Evolutionary conservation across 1,140 invertebrate genomes (phyloP), one percentile per base, ranked within the genome.

Genomic region (Planococcus citri): DNA sequence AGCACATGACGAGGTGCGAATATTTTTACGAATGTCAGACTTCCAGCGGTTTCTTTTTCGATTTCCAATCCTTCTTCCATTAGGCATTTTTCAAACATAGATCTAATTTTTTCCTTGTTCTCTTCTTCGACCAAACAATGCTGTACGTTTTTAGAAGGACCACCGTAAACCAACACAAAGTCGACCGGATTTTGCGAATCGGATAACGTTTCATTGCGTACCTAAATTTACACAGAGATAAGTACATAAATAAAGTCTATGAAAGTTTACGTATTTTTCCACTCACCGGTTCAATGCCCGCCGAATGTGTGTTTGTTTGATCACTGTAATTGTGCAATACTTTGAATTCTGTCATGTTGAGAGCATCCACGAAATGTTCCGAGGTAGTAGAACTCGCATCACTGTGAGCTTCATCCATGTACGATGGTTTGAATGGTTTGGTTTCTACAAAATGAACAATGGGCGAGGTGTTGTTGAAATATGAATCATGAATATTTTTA

Each of bases 1-100:
- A 98, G 78, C 2, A 98, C 91, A 76, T 89, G 83, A 75, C 86
- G 82, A 0, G 95, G 91, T 1, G 91, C 91, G 79, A 96, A 92
- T 71, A 97, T 86, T 83, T 89, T 90, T 73, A 89, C 80, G 77
- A 90, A 89, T 76, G 84, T 79, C 71, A 88, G 75, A 73, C 85
- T 82, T 75, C 82, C 78, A 21, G 81, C 80, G 21, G 80, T 78
- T 72, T 86, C 86, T 58, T 83, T 79, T 76, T 88, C 87, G 20
- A 88, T 75, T 72, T 88, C 80, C 27, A 90, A 76, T 0, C 88
- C 88, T 76, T 89, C 86, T 27, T 80, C 81, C 61, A 82, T 75
- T 14, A 90, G 80, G 77, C 88, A 88, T 70, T 79, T 76, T 74
- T 90, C 87, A 76, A 88, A 90, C 24, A 84, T 78, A 73, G 83